Conservation (phyloP, 64 coral and sea anemone genomes). For the Dendronephthya gigantea region DNA sequence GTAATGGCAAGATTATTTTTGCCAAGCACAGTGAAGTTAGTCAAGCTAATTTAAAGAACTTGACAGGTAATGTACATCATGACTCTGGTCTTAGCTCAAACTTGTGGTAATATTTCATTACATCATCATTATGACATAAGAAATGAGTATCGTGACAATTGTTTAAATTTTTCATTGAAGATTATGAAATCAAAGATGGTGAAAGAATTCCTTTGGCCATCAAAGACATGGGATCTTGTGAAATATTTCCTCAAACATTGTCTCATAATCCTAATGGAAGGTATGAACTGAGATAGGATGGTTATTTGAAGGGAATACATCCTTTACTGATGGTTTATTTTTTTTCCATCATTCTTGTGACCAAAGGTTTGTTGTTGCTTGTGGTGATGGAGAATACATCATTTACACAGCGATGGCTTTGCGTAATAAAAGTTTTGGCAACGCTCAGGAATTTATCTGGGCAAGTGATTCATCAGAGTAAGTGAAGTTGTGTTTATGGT, state of each 20-base stretch:
- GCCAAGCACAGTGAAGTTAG: constrained; percentile 94
- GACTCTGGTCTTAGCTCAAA: too few species aligned
- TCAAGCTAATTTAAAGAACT: constrained; percentile 88
- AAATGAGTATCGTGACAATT: not conserved
- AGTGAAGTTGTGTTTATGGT: not conserved
- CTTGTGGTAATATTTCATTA: too few species aligned
- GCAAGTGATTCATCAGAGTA: constrained; percentile 95
- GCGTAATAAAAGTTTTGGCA: constrained; percentile 97
- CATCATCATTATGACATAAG: not conserved
- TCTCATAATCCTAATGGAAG: constrained; percentile 99
- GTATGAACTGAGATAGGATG: constrained; percentile 10
- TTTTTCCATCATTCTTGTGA: not conserved
- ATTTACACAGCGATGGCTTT: constrained; percentile 98
- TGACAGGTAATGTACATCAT: constrained; percentile 48
- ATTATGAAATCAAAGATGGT: constrained; percentile 89
- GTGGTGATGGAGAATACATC: constrained; percentile 98
- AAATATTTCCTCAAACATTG: constrained; percentile 85
- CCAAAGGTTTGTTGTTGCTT: constrained; percentile 91
- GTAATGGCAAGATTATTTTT: constrained; percentile 99
- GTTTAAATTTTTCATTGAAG: constrained; percentile 12
- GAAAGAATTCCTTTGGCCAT: constrained; percentile 75
- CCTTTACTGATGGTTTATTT: not conserved
- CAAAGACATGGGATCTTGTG: constrained; percentile 97
- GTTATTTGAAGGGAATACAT: too few species aligned
- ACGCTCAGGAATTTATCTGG: constrained; percentile 98